Evolutionary conservation across 2,888 invertebrate species (phyloP).

Genomic region (Melinopterus prodromus): DNA sequence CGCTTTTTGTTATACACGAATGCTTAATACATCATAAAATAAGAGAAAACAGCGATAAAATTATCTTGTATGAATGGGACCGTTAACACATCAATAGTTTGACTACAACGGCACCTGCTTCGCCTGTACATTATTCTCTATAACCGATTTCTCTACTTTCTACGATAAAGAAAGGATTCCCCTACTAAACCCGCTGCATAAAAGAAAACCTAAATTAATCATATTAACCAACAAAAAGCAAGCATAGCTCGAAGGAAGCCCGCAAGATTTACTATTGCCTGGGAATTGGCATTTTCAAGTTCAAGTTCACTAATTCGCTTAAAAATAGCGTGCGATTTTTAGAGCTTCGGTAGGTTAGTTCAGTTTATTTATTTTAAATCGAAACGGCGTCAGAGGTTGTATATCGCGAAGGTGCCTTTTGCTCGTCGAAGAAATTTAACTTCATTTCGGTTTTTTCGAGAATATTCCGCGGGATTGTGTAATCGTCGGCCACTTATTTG

Average conservation of each 20-base stretch:
- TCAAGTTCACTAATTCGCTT: background rate
- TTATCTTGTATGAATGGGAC: background rate
- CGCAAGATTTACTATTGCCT: background rate
- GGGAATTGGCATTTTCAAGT: background rate
- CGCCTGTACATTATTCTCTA: background rate
- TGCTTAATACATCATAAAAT: background rate
- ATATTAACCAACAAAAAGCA: too few species aligned
- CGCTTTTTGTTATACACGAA: background rate
- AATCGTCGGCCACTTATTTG: background rate
- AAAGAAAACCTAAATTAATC: too few species aligned
- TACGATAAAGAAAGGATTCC: background rate
- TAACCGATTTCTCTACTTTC: background rate
- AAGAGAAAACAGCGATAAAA: background rate
- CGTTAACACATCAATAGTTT: background rate
- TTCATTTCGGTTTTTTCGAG: background rate
- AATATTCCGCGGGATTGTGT: background rate
- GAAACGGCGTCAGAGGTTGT: too few species aligned
- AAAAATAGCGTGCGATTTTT: conserved; percentile 4
- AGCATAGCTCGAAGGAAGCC: background rate
- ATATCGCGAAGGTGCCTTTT: background rate
- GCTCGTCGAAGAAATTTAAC: background rate
- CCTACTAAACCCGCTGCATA: too few species aligned
- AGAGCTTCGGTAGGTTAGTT: background rate
- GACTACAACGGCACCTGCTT: background rate
- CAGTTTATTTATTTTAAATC: background rate